Evolutionary conservation across 2,113 vertebrate species (phyloP), one percentile per base, ranked within the genome.

Genomic region (Pterophyllum scalare): DNA sequence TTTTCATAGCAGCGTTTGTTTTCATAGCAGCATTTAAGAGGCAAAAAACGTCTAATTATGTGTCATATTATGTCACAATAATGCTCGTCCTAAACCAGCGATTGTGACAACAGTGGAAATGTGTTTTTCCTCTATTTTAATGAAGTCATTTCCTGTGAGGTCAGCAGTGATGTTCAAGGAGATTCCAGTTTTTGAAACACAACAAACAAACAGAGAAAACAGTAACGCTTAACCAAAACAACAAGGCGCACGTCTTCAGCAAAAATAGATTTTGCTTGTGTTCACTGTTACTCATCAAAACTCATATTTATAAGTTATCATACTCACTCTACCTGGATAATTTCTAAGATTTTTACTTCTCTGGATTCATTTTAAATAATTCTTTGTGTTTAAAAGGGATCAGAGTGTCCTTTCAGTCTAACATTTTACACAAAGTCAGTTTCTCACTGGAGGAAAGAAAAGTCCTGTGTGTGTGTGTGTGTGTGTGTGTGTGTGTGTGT

Each of bases 121-220:
- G 3, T 8, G n/a, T 26, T 70, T 60, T 59, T 38, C 35, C 43
- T 70, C 57, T 43, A 5, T 38, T 83, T 70, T n/a, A 76, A 59
- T 59, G 12, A 75, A n/a, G 26, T 31, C 13, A 85, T 52, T 75
- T 79, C 67, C 65, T 64, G 46, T 75, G 35, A 79, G 24, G 24
- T 59, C 24, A 83, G 4, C 5, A 46, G 14, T 84, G 62, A 84
- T 54, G 64, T 43, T 54, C 8, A 46, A 59, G 60, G 28, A 74
- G 59, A 62, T 79, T 56, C n/a, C n/a, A 26, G 3, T 13, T 33
- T 58, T 49, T 49, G 40, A 49, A 67, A 67, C 62, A 0, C 22
- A 67, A 46, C 38, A 17, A 49, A 17, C 14, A 46, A 14, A 6
- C 43, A 58, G n/a, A n/a, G n/a, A n/a, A n/a, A n/a, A 58, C 10